Evolutionary conservation across 2,113 vertebrate genomes (phyloP), one percentile per base, ranked within the genome.

Genomic region (Erythrolamprus reginae): DNA sequence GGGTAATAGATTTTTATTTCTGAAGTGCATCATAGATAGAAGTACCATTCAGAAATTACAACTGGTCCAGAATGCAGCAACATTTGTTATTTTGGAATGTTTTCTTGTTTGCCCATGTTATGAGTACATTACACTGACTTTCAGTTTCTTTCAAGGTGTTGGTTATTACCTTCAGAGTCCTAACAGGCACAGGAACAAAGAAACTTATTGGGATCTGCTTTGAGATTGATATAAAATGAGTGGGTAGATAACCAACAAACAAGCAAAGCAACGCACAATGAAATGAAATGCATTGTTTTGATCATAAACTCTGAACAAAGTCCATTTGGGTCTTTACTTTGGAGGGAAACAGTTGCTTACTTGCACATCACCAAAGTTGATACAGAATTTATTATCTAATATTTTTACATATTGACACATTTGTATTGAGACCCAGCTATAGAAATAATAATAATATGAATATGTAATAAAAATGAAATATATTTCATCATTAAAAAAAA

Each of bases 381-480:
- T 21, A 47, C 42, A 47, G 9, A 84, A 28, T 50, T 38, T 38
- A 70, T 12, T 84, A 47, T 1, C 15, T 50, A 50, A 47, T 0
- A 13, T 26, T 50, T 84, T 47, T 6, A 50, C 47, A 17, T 15
- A 48, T 47, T 50, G 48, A 48, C 47, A 24, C 21, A 24, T 48
- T 50, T 50, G 48, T n/a, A 28, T 50, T 50, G 83, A 50, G 26
- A 50, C 26, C 26, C 47, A 84, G 2, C 5, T 50, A 13, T 50
- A 26, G 45, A 48, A 84, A 48, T 48, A 84, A 50, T 28, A 48
- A 26, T 19, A 77, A 77, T 1, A 2, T 38, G 52, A 88, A 96
- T 95, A 93, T 84, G 90, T 90, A 92, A 89, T 93, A 93, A 93
- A 95, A 95, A 58, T 93, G 91, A 86, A 94, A 95, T 90, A 83